A percentile compares a stretch with the other conserved stretches of the same genome.
Conservation (phyloP, 1,140 invertebrate genomes). For the Ruditapes philippinarum region DNA sequence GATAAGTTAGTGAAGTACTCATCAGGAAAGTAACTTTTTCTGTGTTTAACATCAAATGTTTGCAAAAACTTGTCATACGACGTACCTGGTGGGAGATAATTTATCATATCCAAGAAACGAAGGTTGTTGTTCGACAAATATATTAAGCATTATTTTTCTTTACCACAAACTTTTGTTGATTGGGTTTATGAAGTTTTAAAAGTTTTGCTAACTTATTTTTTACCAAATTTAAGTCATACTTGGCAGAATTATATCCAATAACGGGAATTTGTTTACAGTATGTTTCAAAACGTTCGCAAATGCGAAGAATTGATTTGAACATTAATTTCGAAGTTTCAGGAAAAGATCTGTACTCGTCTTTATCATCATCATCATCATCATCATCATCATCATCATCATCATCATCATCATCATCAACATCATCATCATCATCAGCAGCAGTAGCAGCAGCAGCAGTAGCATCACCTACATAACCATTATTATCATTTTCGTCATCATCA, state of each 20-base stretch:
- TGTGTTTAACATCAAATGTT: slow-evolving; percentile 48
- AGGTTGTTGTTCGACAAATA: no score
- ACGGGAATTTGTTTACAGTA: slow-evolving; percentile 52
- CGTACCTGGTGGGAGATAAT: slow-evolving; percentile 60
- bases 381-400: neutral
- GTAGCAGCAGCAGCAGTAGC: no score
- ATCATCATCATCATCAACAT: no score
- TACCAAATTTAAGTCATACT: slow-evolving; percentile 58
- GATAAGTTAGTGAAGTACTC: slow-evolving; percentile 62
- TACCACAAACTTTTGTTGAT: slow-evolving; percentile 7
- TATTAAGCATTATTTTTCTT: slow-evolving; percentile 60
- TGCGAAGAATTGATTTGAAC: neutral
- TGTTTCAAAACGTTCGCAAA: neutral
- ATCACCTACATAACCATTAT: no score
- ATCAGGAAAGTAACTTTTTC: slow-evolving; percentile 72
- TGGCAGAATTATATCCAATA: slow-evolving; percentile 48
- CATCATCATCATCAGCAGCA: no score
- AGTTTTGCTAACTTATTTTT: slow-evolving; percentile 23
- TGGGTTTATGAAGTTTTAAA: slow-evolving; percentile 1
- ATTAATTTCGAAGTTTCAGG: no score
- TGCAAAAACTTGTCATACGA: slow-evolving; percentile 53
- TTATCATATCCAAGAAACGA: slow-evolving; percentile 63
- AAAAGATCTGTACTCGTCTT: neutral
- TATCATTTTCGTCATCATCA: no score
- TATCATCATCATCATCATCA: neutral